Evolutionary conservation across 2,888 invertebrate genomes (phyloP), one percentile per base, ranked within the genome.

Genomic region (Ischnus inquisitorius): DNA sequence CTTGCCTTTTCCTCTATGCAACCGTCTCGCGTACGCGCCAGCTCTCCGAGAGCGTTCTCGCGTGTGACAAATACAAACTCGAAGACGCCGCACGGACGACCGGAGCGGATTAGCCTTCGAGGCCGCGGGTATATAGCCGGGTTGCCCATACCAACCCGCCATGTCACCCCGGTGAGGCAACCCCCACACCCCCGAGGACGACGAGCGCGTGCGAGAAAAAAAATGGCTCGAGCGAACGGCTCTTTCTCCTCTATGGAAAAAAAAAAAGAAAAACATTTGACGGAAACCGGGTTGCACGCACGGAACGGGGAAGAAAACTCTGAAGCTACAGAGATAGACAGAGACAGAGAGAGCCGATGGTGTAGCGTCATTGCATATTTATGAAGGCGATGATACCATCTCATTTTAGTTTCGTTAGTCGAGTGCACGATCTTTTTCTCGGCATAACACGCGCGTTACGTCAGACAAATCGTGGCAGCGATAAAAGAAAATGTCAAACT

Each of bases 41-140:
- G 41, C 76, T 62, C 60, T 68, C 54, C 22, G 84, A 87, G 88
- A 89, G 88, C 88, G 88, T 89, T 88, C 90, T 90, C 90, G 89
- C 91, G 87, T 89, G 91, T 90, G 91, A 92, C 92, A 91, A 92
- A 92, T 91, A 92, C 90, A 89, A 92, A 92, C 90, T 89, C 88
- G 71, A 84, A 84, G 78, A 79, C 80, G 68, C 39, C 77, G 72
- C 83, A 84, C 81, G 78, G 64, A 81, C 81, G 81, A 77, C 74
- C 57, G 54, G 72, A 54, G 79, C 79, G 84, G 84, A 84, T 84
- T 84, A 84, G 81, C 69, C 75, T 76, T 67, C 48, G 54, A 22
- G 71, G 65, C 69, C 57, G 46, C 46, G 64, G 46, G 8, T n/a
- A 48, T 62, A 64, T 43, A n/a, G n/a, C 62, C 46, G 28, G 34